These are phyloP conservation scores for Halisarca cf. caerulea DNA, from an alignment of 37 sponge, comb jelly and placozoan species.

Conservation along the genomic window DNA sequence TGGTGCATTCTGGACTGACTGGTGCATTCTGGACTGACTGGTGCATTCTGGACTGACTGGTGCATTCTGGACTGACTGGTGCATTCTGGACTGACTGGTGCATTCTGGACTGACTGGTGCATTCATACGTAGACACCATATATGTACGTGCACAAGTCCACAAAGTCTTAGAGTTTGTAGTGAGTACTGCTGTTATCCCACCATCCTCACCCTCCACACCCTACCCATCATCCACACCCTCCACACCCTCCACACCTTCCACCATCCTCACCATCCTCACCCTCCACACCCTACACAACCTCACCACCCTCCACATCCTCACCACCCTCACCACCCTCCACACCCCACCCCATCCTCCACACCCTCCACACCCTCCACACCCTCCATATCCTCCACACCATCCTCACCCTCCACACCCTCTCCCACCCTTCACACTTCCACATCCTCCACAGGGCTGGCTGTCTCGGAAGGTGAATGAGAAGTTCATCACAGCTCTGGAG, in stretches of 20 bases:
- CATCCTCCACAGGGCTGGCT: constrained; percentile 65
- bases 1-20: too few relatives aligned
- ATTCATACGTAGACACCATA: too few relatives aligned
- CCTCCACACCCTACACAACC: neutral
- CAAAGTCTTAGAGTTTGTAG: neutral
- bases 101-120: too few relatives aligned
- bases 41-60: too few relatives aligned
- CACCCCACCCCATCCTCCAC: neutral
- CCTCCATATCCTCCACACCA: neutral
- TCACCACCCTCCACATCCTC: neutral
- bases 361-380: neutral
- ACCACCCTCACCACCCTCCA: neutral
- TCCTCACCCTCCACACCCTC: neutral
- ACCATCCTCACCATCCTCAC: neutral
- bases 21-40: too few relatives aligned
- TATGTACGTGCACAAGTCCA: neutral
- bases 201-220: neutral
- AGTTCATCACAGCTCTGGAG: constrained; percentile 76
- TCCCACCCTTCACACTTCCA: neutral
- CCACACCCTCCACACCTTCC: neutral
- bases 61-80: too few relatives aligned
- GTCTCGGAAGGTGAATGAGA: constrained; percentile 66
- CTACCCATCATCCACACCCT: neutral
- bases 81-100: too few relatives aligned
- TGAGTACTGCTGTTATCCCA: neutral